Conservation (phyloP, 2,113 vertebrate genomes). For the Platichthys flesus region DNA sequence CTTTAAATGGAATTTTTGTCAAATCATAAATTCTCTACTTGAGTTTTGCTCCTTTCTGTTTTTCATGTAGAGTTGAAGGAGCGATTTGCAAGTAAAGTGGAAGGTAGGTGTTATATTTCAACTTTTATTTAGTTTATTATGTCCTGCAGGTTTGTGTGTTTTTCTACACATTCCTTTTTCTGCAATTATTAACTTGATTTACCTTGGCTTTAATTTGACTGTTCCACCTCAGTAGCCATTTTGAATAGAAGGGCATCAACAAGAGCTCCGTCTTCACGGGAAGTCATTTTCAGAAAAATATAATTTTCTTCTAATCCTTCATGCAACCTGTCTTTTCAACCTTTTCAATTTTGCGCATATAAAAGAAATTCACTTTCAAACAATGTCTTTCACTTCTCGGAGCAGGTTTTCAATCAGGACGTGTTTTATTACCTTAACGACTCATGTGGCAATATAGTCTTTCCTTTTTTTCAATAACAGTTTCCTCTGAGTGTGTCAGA, state of each 20-base stretch:
- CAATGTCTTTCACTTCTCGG: not conserved
- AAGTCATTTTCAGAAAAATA: conserved; percentile 14
- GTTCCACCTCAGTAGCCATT: conserved; percentile 38
- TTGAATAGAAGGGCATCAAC: conserved; percentile 49
- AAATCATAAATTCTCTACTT: not conserved
- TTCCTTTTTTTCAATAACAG: not conserved
- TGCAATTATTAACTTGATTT: conserved; percentile 19
- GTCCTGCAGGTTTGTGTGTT: not conserved
- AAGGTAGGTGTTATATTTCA: conserved; percentile 63
- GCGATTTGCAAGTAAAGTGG: conserved; percentile 68
- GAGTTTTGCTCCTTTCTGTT: conserved; percentile 11
- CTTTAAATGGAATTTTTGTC: not conserved
- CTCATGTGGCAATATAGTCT: not conserved
- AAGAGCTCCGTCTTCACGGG: conserved; percentile 1
- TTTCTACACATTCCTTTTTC: not conserved
- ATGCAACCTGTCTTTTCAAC: conserved; percentile 14
- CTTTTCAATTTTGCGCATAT: conserved; percentile 17
- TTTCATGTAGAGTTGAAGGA: conserved; percentile 61
- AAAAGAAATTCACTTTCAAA: conserved; percentile 32
- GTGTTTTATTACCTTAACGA: conserved; percentile 23
- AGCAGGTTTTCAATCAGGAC: conserved; percentile 33
- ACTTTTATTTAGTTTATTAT: not conserved
- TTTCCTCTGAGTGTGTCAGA: not conserved
- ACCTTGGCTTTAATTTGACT: conserved; percentile 19
- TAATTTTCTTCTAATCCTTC: not conserved